Base-by-base conservation (phyloP, 2,797 vertebrate species). In the Anabas testudineus region DNA sequence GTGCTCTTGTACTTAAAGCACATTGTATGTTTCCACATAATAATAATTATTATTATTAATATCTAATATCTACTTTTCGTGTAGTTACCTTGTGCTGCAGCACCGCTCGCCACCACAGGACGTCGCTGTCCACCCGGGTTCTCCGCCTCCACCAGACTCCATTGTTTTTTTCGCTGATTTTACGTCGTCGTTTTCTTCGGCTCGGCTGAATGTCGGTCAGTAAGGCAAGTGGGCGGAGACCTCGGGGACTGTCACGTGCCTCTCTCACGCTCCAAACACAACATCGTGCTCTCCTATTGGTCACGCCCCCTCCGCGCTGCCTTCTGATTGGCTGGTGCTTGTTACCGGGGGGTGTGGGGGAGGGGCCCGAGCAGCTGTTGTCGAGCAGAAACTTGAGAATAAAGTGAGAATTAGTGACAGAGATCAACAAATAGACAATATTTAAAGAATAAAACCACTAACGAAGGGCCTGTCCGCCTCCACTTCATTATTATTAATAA, bases 191-290 rank as follows among this genome's bases (percentile, higher is more conserved):
- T 24, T 54, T 46, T 58, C 53, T 67, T 73, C 80, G 73, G 73
- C 66, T 1, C 65, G 13, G 42, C 55, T 71, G 84, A 90, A 93
- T 89, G 71, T 93, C 90, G 90, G 91, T 92, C 92, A 93, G 90
- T 93, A 92, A 90, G 91, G 72, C 91, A 89, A 80, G 63, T 65
- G 74, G 92, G 91, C 84, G 91, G 89, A 71, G 37, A 18, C 45
- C 16, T 83, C n/a, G n/a, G n/a, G n/a, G n/a, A n/a, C n/a, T n/a
- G n/a, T 83, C 37, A 80, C 45, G 62, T 43, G 15, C 19, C 32
- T 12, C 5, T n/a, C 55, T 68, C 30, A 26, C 26, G 34, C 49
- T 73, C 22, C 63, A 56, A 67, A 45, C 61, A 15, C 61, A 36
- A 41, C 46, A 28, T 62, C 41, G 7, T 18, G 21, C 19, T 42